Evolutionary conservation across 64 coral and sea anemone species (phyloP).

Genomic region (Anthopleura sola): DNA sequence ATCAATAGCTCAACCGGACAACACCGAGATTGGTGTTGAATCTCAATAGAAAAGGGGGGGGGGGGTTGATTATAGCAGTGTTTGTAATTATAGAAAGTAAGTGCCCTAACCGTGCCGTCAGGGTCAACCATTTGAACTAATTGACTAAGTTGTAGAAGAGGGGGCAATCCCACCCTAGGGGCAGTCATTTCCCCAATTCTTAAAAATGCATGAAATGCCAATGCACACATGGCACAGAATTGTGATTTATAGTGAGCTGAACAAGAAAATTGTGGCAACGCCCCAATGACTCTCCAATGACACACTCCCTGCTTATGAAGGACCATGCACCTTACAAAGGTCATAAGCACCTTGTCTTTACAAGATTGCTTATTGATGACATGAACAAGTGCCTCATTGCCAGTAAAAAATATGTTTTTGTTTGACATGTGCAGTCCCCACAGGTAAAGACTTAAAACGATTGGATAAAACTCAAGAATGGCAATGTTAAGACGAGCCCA

Average conservation of each 20-base stretch:
- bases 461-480: constrained; percentile 19
- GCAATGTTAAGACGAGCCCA: constrained; percentile 1
- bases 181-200: constrained; percentile 19
- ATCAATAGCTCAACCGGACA: constrained; percentile 42
- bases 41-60: constrained; percentile 1
- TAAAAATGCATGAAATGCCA: constrained; percentile 30
- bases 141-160: not conserved
- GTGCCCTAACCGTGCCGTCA: not conserved
- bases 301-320: too few relatives aligned
- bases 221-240: constrained; percentile 6
- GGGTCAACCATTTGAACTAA: not conserved
- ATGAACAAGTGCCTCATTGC: not conserved
- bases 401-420: constrained; percentile 15
- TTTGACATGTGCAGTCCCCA: constrained; percentile 12
- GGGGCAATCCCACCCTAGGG: not conserved
- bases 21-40: not conserved
- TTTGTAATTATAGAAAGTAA: constrained; percentile 38
- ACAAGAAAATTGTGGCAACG: not conserved
- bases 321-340: constrained; percentile 20
- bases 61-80: constrained; percentile 30
- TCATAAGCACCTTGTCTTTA: constrained; percentile 15
- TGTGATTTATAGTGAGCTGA: not conserved
- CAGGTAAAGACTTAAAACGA: constrained; percentile 10
- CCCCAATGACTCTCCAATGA: not conserved
- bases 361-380: constrained; percentile 17